Conservation (phyloP, 2,113 vertebrate genomes). For the Phylloscopus trochilus region DNA sequence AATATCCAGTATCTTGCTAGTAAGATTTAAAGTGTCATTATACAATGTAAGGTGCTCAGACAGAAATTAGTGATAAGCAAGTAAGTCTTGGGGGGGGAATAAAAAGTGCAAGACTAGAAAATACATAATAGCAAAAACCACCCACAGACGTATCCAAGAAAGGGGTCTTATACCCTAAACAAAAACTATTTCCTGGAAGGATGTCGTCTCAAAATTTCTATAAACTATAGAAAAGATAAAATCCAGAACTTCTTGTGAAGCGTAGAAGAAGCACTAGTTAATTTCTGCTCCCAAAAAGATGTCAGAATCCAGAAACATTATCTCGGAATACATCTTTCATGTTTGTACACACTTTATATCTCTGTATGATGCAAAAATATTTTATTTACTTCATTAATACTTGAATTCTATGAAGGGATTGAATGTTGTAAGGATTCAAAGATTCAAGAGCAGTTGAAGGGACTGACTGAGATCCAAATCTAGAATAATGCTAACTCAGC, state of each 20-base stretch:
- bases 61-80: not conserved
- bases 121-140: not conserved
- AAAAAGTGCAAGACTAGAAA: not conserved
- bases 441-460: not conserved
- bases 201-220: not conserved
- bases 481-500: not conserved
- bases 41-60: not conserved
- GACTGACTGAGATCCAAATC: not conserved
- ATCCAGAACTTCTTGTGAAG: not conserved
- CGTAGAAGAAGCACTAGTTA: not conserved
- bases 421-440: not conserved
- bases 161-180: not conserved
- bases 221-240: not conserved
- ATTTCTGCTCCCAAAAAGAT: not conserved
- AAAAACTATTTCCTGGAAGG: not conserved
- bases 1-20: not conserved
- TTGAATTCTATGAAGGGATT: not conserved
- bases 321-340: not conserved
- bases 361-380: not conserved
- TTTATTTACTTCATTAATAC: not conserved
- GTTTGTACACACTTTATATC: not conserved
- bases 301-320: not conserved
- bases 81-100: not conserved
- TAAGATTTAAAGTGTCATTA: not conserved
- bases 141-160: accelerated